Evolutionary conservation across 2,113 vertebrate genomes (phyloP).

Genomic region (Anguilla japonica): DNA sequence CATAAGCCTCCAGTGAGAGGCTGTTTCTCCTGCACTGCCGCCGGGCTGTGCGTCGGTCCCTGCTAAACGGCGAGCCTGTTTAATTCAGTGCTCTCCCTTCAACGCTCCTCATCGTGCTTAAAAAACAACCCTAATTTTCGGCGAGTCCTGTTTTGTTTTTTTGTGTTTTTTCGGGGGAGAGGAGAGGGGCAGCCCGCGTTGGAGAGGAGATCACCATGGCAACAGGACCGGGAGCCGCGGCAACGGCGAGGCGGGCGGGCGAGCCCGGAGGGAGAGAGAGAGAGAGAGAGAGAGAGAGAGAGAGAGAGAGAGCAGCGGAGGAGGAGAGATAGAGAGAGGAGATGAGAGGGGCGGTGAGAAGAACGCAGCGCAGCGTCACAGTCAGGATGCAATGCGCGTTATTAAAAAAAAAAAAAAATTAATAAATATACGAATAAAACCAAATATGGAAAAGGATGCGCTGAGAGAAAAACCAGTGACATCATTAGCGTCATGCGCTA

Average conservation of each 20-base stretch:
- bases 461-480: not conserved
- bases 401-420: not conserved
- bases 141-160: not conserved
- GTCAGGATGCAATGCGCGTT: not conserved
- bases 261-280: not conserved
- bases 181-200: not conserved
- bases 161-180: too few relatives aligned
- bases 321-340: too few relatives aligned
- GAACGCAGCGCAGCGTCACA: constrained; percentile 16
- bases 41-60: not conserved
- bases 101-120: not conserved
- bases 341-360: not conserved
- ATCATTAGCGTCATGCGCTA: not conserved
- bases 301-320: too few relatives aligned
- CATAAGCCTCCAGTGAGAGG: not conserved
- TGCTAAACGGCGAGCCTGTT: not conserved
- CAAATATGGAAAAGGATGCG: not conserved
- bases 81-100: not conserved
- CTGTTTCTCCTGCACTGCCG: not conserved
- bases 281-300: too few relatives aligned
- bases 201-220: constrained; percentile 57
- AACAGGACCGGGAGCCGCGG: constrained; percentile 64
- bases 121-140: constrained; percentile 14
- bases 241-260: constrained; percentile 43
- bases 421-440: not conserved